Evolutionary conservation across 2,797 vertebrate species (phyloP).

Genomic region (Rachycentron canadum): DNA sequence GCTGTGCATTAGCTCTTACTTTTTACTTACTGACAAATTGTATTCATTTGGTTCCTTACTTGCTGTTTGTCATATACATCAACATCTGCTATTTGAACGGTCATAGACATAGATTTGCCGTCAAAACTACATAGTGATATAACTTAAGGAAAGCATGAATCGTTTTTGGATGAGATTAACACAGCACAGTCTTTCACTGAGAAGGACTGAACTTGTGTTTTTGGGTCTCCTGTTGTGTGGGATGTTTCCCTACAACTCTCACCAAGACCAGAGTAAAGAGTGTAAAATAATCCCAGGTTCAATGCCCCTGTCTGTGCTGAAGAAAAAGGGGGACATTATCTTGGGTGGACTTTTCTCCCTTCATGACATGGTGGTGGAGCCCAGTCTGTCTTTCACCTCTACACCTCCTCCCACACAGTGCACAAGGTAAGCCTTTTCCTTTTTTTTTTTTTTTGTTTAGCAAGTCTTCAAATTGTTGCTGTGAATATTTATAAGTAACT

Average conservation of each 20-base stretch:
- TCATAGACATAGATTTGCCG: not conserved
- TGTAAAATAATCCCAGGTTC: slow-evolving; percentile 73
- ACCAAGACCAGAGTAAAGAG: slow-evolving; percentile 54
- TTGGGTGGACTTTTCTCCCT: slow-evolving; percentile 88
- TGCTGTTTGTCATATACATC: not conserved
- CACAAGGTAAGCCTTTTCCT: slow-evolving; percentile 75
- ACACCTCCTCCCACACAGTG: slow-evolving; percentile 76
- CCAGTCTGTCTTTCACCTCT: slow-evolving; percentile 73
- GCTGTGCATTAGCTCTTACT: not conserved
- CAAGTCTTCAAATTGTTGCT: not conserved
- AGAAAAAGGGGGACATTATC: slow-evolving; percentile 81
- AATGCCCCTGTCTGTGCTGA: slow-evolving; percentile 73
- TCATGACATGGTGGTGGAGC: slow-evolving; percentile 82
- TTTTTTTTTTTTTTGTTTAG: not conserved
- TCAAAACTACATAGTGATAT: not conserved
- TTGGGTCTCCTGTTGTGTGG: slow-evolving; percentile 53
- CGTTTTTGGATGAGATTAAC: slow-evolving; percentile 4
- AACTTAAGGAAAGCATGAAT: slow-evolving; percentile 32
- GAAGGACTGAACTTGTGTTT: slow-evolving; percentile 25
- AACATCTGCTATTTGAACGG: not conserved
- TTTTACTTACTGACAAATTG: not conserved
- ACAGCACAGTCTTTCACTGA: not conserved
- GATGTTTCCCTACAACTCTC: slow-evolving; percentile 37
- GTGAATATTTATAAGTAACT: not conserved
- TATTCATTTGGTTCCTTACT: not conserved